phyloP scores from a whole-genome alignment of 1,140 invertebrate species.

The Orchestia grillus region DNA sequence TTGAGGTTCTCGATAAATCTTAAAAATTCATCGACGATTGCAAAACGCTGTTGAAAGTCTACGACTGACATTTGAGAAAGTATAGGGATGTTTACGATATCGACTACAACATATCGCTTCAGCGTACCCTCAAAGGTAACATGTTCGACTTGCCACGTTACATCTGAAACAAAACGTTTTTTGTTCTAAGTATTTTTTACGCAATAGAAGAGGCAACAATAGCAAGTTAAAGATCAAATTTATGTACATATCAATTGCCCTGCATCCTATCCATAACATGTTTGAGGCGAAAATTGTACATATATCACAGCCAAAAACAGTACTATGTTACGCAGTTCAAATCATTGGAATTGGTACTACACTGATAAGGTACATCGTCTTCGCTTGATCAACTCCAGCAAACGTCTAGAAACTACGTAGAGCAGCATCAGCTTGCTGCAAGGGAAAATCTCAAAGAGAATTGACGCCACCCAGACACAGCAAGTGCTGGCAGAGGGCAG shows the following conservation, averaged over 20 bases:
- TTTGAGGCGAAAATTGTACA: background rate
- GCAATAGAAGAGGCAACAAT: background rate
- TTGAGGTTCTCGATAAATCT: no score
- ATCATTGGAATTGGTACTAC: background rate
- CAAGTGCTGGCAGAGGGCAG: background rate
- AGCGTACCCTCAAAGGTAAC: no score
- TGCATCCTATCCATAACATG: background rate
- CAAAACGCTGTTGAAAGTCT: no score
- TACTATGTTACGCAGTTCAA: background rate
- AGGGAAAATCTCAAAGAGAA: background rate
- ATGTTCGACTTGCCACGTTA: no score
- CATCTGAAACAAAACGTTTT: background rate
- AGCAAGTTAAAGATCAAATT: background rate
- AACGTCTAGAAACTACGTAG: background rate
- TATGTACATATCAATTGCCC: background rate
- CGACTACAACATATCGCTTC: no score
- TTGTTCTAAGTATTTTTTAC: background rate
- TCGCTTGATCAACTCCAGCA: background rate
- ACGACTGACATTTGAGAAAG: no score
- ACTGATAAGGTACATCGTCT: background rate
- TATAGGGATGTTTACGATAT: no score
- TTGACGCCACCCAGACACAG: background rate
- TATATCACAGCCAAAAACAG: background rate
- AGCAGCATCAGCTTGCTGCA: no score
- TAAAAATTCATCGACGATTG: no score